A percentile compares a stretch with the other conserved stretches of the same genome.
phyloP scores from a whole-genome alignment of 2,888 invertebrate species.

The Hirudinaria manillensis region DNA sequence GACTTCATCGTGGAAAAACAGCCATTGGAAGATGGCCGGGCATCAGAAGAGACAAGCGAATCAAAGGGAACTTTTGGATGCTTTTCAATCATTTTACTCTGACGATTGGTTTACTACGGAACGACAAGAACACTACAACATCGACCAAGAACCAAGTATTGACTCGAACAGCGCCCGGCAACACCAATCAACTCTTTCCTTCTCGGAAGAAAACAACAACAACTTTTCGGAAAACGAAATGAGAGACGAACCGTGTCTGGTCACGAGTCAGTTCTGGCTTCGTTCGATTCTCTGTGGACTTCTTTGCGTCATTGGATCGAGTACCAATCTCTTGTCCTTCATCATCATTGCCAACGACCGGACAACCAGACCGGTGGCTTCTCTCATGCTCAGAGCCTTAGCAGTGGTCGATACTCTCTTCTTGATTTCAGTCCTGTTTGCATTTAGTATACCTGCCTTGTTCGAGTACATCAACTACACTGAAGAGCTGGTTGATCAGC shows the following conservation, averaged over 20 bases:
- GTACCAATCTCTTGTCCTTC: constrained; percentile 27
- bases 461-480: constrained; percentile 17
- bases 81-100: too few species aligned
- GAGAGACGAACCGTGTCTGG: not conserved
- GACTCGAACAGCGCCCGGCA: not conserved
- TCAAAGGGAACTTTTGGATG: too few species aligned
- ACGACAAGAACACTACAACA: not conserved
- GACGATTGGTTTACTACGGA: not conserved
- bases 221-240: not conserved
- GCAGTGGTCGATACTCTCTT: constrained; percentile 31
- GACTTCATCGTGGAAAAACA: too few species aligned
- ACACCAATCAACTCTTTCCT: not conserved
- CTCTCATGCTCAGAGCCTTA: constrained; percentile 27
- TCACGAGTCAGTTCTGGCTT: not conserved
- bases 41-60: too few species aligned
- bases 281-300: constrained; percentile 9
- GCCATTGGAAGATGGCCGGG: too few species aligned
- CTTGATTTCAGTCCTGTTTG: constrained; percentile 16
- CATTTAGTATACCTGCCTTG: constrained; percentile 20
- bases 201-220: not conserved
- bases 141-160: not conserved
- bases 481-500: too few species aligned
- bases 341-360: constrained; percentile 26
- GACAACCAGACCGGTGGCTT: constrained; percentile 24
- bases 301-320: constrained; percentile 19